Percentiles rank a stretch among this genome's conserved stretches.
Evolutionary conservation across 1,140 invertebrate genomes (phyloP).

Genomic region (Tetraneura akinire): DNA sequence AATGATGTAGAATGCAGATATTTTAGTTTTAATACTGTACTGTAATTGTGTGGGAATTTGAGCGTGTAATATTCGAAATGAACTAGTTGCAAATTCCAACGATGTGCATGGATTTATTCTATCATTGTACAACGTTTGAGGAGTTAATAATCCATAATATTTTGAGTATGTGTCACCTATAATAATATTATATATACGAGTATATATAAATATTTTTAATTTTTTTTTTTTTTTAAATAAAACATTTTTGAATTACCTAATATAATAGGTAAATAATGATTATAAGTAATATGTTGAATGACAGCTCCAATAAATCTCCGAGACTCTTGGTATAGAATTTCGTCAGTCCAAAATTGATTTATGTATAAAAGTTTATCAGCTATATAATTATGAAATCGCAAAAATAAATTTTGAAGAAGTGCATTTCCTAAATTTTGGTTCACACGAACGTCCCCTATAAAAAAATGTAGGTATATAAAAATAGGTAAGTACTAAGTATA

Average conservation of each 20-base stretch:
- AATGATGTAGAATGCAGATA: no score
- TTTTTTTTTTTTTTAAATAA: background rate
- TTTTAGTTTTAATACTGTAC: background rate
- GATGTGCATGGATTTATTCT: conserved; percentile 33
- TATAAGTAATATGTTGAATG: conserved; percentile 87
- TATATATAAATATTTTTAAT: background rate
- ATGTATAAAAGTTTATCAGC: conserved; percentile 65
- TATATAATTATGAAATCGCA: conserved; percentile 87
- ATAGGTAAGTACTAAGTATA: no score
- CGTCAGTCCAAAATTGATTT: conserved; percentile 76
- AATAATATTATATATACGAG: background rate
- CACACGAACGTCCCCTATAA: conserved; percentile 71
- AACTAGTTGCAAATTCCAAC: conserved; percentile 30
- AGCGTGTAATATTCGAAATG: conserved; percentile 35
- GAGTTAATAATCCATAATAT: conserved; percentile 40
- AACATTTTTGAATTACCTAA: conserved; percentile 62
- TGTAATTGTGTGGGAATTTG: conserved; percentile 21
- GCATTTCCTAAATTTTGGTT: conserved; percentile 80
- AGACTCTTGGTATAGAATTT: conserved; percentile 78
- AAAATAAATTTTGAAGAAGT: conserved; percentile 78
- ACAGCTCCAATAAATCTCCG: conserved; percentile 81
- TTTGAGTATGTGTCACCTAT: conserved; percentile 9
- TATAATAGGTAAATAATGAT: conserved; percentile 81
- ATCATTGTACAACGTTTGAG: background rate
- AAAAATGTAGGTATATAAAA: no score